Percentiles rank a stretch among this genome's conserved stretches.
phyloP scores from a whole-genome alignment of 2,888 invertebrate genomes.

The Drosophila limbata region DNA sequence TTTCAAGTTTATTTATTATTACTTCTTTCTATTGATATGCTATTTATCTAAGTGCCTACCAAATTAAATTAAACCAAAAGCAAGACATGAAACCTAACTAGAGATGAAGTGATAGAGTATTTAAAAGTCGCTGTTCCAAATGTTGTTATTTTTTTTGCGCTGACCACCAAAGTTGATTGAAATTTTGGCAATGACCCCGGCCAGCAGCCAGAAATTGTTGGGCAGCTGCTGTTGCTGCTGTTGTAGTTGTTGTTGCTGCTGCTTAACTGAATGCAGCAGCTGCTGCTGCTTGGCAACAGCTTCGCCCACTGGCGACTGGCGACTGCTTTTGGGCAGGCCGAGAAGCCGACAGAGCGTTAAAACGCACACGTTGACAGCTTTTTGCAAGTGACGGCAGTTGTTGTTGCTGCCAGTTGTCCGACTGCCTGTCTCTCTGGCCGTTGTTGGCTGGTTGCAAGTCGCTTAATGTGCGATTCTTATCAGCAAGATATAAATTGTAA shows the following conservation, averaged over 20 bases:
- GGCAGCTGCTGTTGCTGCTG: constrained; percentile 58
- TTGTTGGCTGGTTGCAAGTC: constrained; percentile 39
- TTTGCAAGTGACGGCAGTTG: constrained; percentile 39
- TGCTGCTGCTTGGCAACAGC: constrained; percentile 56
- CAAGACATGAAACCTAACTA: not conserved
- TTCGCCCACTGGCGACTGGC: constrained; percentile 68
- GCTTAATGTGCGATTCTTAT: constrained; percentile 81
- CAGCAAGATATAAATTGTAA: constrained; percentile 79
- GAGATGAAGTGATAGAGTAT: constrained; percentile 17
- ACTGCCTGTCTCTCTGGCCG: constrained; percentile 5
- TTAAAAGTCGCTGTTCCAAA: not conserved
- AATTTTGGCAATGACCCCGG: constrained; percentile 72
- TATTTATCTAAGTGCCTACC: no score
- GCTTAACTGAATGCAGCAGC: constrained; percentile 56
- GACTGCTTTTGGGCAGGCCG: constrained; percentile 35
- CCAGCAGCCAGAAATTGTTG: constrained; percentile 52
- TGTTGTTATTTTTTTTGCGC: not conserved
- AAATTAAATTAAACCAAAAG: not conserved
- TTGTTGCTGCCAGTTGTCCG: constrained; percentile 24
- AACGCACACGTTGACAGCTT: constrained; percentile 80
- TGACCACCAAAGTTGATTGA: constrained; percentile 73
- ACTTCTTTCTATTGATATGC: no score
- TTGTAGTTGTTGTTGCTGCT: constrained; percentile 16
- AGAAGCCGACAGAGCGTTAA: constrained; percentile 74
- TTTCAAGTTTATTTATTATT: no score